Percentiles rank a stretch among this genome's conserved stretches.
phyloP scores from a whole-genome alignment of 2,113 vertebrate genomes.

The Pituophis catenifer region DNA sequence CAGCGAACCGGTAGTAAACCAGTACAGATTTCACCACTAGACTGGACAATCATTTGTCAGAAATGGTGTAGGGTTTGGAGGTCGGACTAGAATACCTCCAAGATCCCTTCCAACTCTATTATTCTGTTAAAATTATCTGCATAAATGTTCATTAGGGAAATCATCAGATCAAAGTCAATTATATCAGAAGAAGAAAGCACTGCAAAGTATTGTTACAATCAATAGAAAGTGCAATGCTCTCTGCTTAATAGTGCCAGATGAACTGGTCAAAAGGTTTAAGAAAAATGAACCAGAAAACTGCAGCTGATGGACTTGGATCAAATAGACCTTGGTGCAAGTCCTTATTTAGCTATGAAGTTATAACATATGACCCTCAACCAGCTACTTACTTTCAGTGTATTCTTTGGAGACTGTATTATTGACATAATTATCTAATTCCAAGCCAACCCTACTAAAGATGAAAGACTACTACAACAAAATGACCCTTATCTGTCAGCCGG shows the following conservation, averaged over 20 bases:
- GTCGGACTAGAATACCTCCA: not conserved
- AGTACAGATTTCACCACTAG: no score
- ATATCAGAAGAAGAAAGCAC: constrained; percentile 31
- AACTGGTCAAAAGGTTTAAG: not conserved
- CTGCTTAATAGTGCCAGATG: constrained; percentile 22
- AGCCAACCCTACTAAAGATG: not conserved
- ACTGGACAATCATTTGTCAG: not conserved
- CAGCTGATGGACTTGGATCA: not conserved
- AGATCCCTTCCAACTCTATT: not conserved
- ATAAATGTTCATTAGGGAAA: not conserved
- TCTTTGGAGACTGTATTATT: not conserved
- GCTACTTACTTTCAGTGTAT: not conserved
- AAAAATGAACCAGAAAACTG: not conserved
- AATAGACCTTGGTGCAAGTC: not conserved
- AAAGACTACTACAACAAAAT: not conserved
- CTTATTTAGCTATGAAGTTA: not conserved
- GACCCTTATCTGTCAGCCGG: constrained; percentile 34
- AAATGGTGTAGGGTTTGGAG: not conserved
- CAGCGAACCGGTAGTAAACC: no score
- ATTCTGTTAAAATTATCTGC: constrained; percentile 21
- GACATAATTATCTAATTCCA: not conserved
- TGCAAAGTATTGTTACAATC: constrained; percentile 21
- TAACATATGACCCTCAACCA: not conserved
- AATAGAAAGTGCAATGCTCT: constrained; percentile 31
- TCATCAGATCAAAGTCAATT: constrained; percentile 31